phyloP scores from a whole-genome alignment of 2,113 vertebrate species.

The Columba janthina region DNA sequence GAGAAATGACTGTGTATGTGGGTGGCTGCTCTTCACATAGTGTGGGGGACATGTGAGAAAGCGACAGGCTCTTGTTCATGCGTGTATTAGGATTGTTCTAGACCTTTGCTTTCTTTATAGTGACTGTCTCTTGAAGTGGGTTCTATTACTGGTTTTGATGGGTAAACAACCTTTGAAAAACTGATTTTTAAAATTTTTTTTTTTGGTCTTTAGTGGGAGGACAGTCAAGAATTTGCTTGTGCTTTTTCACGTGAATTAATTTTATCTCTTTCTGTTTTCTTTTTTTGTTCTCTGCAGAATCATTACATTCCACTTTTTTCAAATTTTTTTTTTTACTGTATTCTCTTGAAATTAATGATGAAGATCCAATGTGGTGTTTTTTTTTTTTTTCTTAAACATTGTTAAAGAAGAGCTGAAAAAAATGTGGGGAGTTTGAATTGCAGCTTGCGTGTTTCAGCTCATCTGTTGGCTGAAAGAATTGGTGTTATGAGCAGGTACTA shows the following conservation, averaged over 20 bases:
- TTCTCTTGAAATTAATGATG: neutral
- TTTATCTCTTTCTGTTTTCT: neutral
- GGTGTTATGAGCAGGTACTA: neutral
- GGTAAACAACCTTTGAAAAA: neutral
- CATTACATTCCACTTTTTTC: neutral
- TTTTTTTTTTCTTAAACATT: neutral
- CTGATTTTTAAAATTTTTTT: too few relatives aligned
- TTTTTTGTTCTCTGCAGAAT: neutral
- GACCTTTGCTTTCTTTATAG: neutral
- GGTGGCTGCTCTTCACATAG: neutral
- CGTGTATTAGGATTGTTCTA: neutral
- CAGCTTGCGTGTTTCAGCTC: neutral
- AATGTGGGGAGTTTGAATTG: neutral
- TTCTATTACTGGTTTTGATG: neutral
- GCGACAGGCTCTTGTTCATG: rapidly evolving
- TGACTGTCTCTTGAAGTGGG: neutral
- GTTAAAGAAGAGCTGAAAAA: neutral
- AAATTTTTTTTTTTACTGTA: neutral
- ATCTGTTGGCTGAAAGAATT: neutral
- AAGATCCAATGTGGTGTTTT: neutral
- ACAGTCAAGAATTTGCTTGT: neutral
- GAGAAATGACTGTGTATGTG: neutral
- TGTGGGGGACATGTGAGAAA: neutral
- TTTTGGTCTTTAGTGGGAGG: neutral
- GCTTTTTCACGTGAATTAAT: neutral